Evolutionary conservation across 2,888 invertebrate genomes (phyloP).

Genomic region (Reticulitermes lucifugus): DNA sequence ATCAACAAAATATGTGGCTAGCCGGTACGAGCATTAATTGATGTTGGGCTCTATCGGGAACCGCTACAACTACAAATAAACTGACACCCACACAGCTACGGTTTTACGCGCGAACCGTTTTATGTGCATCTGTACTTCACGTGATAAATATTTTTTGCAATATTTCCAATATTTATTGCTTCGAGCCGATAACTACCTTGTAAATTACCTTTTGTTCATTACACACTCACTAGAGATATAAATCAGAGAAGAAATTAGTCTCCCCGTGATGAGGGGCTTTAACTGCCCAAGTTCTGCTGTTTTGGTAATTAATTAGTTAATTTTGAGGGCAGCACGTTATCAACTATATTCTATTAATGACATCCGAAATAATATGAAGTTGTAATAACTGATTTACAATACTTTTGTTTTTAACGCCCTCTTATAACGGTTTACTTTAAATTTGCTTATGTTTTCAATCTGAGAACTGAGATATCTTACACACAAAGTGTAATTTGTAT

Average conservation of each 20-base stretch:
- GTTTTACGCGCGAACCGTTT: constrained; percentile 40
- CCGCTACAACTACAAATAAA: constrained; percentile 45
- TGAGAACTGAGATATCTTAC: too few relatives aligned
- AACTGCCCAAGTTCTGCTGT: background rate
- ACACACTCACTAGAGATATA: constrained; percentile 35
- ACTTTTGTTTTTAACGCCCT: background rate
- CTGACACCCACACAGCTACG: constrained; percentile 27
- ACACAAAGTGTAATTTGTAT: too few relatives aligned
- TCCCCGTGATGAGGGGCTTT: constrained; percentile 13
- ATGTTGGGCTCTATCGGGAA: constrained; percentile 42
- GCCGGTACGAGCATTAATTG: constrained; percentile 48
- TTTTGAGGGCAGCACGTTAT: constrained; percentile 27
- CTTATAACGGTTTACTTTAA: background rate
- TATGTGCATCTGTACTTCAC: constrained; percentile 27
- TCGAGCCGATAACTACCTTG: constrained; percentile 46
- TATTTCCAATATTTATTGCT: constrained; percentile 45
- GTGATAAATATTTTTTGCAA: constrained; percentile 43
- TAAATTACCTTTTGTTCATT: constrained; percentile 47
- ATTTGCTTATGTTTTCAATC: too few relatives aligned
- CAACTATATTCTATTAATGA: constrained; percentile 15
- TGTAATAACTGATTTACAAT: too few relatives aligned
- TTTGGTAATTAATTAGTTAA: constrained; percentile 37
- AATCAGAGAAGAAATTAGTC: constrained; percentile 30
- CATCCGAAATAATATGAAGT: constrained; percentile 27
- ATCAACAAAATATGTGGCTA: constrained; percentile 50